These are phyloP conservation scores for Pseudorasbora parva DNA, from an alignment of 2,113 vertebrate genomes.

Conservation along the genomic window DNA sequence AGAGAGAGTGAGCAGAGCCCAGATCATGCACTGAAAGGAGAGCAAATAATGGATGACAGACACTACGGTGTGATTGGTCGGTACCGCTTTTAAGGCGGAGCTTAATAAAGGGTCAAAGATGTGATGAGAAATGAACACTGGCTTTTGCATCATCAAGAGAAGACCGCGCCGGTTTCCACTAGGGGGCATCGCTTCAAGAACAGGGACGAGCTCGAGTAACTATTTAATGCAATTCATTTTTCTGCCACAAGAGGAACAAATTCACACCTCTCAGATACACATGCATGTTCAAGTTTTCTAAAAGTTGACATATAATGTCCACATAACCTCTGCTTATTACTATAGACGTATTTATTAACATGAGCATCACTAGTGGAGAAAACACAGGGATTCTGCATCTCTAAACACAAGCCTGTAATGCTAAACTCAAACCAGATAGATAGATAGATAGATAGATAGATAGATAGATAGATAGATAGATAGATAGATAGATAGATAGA, in stretches of 20 bases:
- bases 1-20: too few species aligned
- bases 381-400: too few species aligned
- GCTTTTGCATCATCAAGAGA: background rate
- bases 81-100: background rate
- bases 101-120: background rate
- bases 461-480: too few species aligned
- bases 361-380: too few species aligned
- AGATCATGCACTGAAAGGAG: too few species aligned
- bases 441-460: too few species aligned
- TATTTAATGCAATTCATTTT: background rate
- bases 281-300: background rate
- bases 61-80: background rate
- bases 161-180: background rate
- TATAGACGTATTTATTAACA: background rate
- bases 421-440: too few species aligned
- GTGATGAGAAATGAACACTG: background rate
- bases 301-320: background rate
- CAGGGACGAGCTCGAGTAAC: background rate
- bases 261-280: background rate
- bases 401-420: too few species aligned
- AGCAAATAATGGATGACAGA: background rate
- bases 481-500: too few species aligned
- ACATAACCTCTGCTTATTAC: background rate
- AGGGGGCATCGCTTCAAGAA: background rate
- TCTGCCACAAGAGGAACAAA: conserved; percentile 28